Evolutionary conservation across 2,888 invertebrate species (phyloP), one percentile per base, ranked within the genome.

Genomic region (Mimas tiliae): DNA sequence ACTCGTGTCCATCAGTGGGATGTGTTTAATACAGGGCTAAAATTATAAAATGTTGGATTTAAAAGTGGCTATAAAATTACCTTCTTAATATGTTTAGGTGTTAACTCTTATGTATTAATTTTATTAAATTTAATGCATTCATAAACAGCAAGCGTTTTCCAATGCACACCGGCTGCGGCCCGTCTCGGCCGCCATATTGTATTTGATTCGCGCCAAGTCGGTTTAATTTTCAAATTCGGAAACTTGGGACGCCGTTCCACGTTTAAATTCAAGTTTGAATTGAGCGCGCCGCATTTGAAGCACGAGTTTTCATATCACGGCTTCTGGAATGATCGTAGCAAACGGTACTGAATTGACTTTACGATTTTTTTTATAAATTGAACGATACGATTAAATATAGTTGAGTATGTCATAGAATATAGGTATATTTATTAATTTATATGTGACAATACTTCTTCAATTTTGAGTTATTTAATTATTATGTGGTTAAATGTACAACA

Each of bases 181-280:
- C 70, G 68, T 71, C 72, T 68, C 67, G 65, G 74, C 78, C 83
- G 82, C 86, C 86, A 87, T 88, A 84, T 87, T 89, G 87, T 86
- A 85, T 88, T 90, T 90, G 91, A 91, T 90, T 90, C 88, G 75
- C 86, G 83, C 80, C 88, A 88, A 91, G 88, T 88, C 86, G 86
- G 82, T 87, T 88, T 89, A 90, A 91, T 90, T 92, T 91, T 87
- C 89, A 83, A 91, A 91, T 90, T 90, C 86, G 81, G 87, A 89
- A 90, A 91, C 89, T 92, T 91, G 86, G 86, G 84, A 82, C 83
- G 76, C 78, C 81, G 82, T 81, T 87, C 87, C 78, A 84, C 84
- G 88, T 91, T 90, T 88, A 89, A 90, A 90, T 92, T 89, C 87
- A 89, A 91, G 90, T 93, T 92, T 87, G 89, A 88, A 90, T 90